Conservation (phyloP, 1,140 invertebrate species). For the Bombus difficillimus region DNA sequence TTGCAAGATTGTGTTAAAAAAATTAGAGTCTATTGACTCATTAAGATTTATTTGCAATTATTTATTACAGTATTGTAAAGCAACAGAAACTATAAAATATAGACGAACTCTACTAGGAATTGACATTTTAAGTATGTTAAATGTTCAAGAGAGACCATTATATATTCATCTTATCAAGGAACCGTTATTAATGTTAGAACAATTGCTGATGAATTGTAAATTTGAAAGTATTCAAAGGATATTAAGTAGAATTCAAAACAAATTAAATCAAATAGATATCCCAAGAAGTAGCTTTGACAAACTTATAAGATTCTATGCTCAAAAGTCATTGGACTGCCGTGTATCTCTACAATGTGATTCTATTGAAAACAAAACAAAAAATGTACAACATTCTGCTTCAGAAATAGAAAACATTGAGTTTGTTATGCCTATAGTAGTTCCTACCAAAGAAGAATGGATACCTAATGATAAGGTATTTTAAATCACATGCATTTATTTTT, state of each 20-base stretch:
- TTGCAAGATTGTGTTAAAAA: constrained; percentile 85
- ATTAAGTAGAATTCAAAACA: constrained; percentile 72
- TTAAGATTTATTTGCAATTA: constrained; percentile 86
- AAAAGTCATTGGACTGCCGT: constrained; percentile 88
- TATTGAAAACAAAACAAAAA: constrained; percentile 79
- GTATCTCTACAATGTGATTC: constrained; percentile 80
- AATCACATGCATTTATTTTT: neutral
- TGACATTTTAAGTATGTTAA: constrained; percentile 85
- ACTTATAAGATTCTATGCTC: constrained; percentile 87
- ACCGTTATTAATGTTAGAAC: constrained; percentile 88
- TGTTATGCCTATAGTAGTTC: constrained; percentile 86
- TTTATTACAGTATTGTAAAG: constrained; percentile 80
- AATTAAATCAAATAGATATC: constrained; percentile 65
- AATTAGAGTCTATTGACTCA: constrained; percentile 85
- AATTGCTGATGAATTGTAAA: constrained; percentile 89
- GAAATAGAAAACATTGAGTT: constrained; percentile 83
- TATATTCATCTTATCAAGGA: constrained; percentile 86
- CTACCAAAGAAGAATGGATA: constrained; percentile 87
- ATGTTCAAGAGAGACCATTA: constrained; percentile 81
- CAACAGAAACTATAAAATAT: constrained; percentile 80
- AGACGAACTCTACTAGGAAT: constrained; percentile 84
- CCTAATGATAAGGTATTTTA: constrained; percentile 84
- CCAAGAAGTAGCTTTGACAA: constrained; percentile 85
- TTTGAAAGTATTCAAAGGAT: constrained; percentile 86
- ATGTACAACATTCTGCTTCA: constrained; percentile 82